These are phyloP conservation scores for Aphaenogaster ashmeadi DNA, from an alignment of 1,140 invertebrate species.

Conservation along the genomic window DNA sequence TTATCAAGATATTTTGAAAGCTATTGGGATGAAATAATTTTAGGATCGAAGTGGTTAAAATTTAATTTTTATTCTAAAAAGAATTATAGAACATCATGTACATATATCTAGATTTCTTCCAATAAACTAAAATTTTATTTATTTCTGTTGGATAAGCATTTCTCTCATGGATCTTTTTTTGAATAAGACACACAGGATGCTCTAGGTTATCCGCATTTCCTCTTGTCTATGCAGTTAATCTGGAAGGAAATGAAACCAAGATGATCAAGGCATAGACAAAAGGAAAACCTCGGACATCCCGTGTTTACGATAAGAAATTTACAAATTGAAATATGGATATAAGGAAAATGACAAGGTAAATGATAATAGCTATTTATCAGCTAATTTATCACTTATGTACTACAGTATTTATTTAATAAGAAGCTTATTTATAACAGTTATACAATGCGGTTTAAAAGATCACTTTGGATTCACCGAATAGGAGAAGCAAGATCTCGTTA, in stretches of 20 bases:
- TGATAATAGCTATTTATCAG: background rate
- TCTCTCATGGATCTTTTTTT: background rate
- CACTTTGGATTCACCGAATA: background rate
- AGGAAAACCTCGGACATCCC: background rate
- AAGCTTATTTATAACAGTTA: background rate
- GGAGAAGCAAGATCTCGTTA: background rate
- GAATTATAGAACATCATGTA: background rate
- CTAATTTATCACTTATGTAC: background rate
- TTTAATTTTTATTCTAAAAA: background rate
- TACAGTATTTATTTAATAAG: background rate
- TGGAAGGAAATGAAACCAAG: background rate
- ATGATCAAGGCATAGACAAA: background rate
- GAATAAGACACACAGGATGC: background rate
- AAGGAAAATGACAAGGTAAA: background rate
- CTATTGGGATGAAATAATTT: background rate
- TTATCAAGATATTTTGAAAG: background rate
- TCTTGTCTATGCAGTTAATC: background rate
- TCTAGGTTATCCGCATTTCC: slow-evolving; percentile 7
- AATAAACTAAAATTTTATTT: background rate
- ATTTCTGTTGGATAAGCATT: background rate
- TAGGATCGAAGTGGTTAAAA: background rate
- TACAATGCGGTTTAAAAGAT: background rate
- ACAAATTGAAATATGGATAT: slow-evolving; percentile 1
- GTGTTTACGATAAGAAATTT: slow-evolving; percentile 6
- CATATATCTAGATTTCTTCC: background rate